Base-by-base conservation (phyloP, 1,140 invertebrate genomes). In the Bombus pyrosoma region DNA sequence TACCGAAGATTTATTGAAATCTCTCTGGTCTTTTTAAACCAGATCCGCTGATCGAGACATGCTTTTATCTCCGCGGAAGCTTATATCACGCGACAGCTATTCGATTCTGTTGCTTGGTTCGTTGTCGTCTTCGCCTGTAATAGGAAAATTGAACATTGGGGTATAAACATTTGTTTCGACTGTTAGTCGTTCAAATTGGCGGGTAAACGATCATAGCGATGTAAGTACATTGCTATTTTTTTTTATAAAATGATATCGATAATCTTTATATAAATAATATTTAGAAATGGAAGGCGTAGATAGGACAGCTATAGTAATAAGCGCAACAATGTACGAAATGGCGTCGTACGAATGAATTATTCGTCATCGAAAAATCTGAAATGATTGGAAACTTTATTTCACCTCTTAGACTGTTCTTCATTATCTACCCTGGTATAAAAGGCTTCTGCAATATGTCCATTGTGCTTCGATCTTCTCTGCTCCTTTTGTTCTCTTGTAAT, bases 401-500 rank as follows among this genome's bases (percentile, higher is more conserved):
- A 41, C 1, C 39, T 53, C 66, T 74, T 41, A 59, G 53, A 34
- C 83, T 47, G 34, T 62, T 72, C 47, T 71, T 68, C 75, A 73
- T 81, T 81, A 84, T 34, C 32, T 47, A 39, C 4, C 34, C 53
- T 25, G 68, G 4, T 72, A 22, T 47, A 34, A 41, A 72, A 79
- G 39, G 9, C 22, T 62, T 15, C 15, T 13, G 57, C 22, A 72
- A 79, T 77, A 22, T 59, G 68, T 32, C 68, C 39, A 71, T 80
- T 80, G 62, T 76, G 53, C 53, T 72, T 69, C 66, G 57, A 25
- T 64, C 76, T 71, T 18, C 28, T 71, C 39, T 62, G 22, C 39
- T 76, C 32, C 64, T 57, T 78, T 62, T 84, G 66, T 79, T 39
- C 83, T 25, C 32, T 41, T 34, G 83, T 62, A 79, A 84, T 84